A percentile compares a stretch with the other conserved stretches of the same genome.
Conservation (phyloP, 1,140 invertebrate genomes). For the Camponotus floridanus region DNA sequence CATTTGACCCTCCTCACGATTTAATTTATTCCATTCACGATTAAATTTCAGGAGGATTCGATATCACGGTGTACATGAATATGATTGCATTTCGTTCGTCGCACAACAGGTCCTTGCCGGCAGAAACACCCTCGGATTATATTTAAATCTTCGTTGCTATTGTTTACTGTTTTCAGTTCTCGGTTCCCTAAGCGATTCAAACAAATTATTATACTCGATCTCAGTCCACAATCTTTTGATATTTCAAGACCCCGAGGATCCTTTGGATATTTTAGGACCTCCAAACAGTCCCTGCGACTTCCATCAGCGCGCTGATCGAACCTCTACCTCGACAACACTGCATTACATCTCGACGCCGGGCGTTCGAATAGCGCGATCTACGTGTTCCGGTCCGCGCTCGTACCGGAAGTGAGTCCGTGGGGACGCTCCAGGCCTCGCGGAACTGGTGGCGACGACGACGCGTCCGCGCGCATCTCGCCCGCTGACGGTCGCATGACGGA, state of each 20-base stretch:
- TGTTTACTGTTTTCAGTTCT: neutral
- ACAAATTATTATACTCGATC: neutral
- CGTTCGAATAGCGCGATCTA: conserved; percentile 26
- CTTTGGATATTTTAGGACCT: neutral
- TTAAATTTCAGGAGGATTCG: neutral
- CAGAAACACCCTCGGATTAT: neutral
- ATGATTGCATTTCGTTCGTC: neutral
- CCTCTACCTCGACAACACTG: neutral
- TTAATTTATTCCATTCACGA: conserved; percentile 15
- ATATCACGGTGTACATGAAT: neutral
- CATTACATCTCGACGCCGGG: neutral
- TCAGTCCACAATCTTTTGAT: neutral
- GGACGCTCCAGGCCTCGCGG: neutral
- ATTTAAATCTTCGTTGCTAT: neutral
- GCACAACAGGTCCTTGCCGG: neutral
- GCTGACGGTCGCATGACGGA: neutral
- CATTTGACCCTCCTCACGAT: neutral
- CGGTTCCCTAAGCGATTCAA: neutral
- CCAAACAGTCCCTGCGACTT: neutral
- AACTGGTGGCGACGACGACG: neutral
- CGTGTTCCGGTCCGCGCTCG: conserved; percentile 21
- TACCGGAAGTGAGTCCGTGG: conserved; percentile 19
- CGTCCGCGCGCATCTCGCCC: conserved; percentile 41
- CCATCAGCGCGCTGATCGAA: neutral
- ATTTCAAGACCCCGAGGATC: neutral